These are phyloP conservation scores for Latheticus oryzae DNA, from an alignment of 2,888 invertebrate species.

Conservation along the genomic window DNA sequence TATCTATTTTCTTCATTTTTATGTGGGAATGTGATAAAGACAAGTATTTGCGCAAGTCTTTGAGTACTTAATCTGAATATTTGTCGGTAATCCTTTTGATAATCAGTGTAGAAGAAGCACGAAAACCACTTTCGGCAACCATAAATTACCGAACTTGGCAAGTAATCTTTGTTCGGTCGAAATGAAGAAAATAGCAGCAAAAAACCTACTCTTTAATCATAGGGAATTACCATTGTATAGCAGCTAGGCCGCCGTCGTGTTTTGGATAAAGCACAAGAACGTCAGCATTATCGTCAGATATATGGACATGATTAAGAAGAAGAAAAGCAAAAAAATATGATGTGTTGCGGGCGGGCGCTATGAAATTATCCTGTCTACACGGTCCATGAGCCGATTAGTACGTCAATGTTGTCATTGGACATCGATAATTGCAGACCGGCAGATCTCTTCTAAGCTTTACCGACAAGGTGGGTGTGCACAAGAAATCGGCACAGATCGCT, in stretches of 20 bases:
- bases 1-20: too few relatives aligned
- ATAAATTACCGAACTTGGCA: conserved; percentile 38
- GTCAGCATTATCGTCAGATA: conserved; percentile 14
- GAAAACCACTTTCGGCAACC: conserved; percentile 41
- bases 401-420: conserved; percentile 59
- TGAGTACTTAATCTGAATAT: too few relatives aligned
- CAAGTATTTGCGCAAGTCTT: too few relatives aligned
- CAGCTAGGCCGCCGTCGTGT: conserved; percentile 22
- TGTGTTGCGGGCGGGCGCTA: conserved; percentile 52
- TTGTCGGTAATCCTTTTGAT: conserved; percentile 31
- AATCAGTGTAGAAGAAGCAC: conserved; percentile 34
- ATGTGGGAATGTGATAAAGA: too few relatives aligned
- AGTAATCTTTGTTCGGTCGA: conserved; percentile 37
- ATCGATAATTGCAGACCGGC: conserved; percentile 58
- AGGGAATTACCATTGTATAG: conserved; percentile 28
- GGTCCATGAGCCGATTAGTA: conserved; percentile 56
- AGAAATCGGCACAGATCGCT: conserved; percentile 33
- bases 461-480: conserved; percentile 45
- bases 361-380: conserved; percentile 58
- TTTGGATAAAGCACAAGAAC: conserved; percentile 31
- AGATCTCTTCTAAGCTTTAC: conserved; percentile 40
- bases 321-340: conserved; percentile 46
- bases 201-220: conserved; percentile 39
- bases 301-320: conserved; percentile 34
- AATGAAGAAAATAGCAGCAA: conserved; percentile 36